Base-by-base conservation (phyloP, 2,113 vertebrate genomes). In the Cichladusa arquata region DNA sequence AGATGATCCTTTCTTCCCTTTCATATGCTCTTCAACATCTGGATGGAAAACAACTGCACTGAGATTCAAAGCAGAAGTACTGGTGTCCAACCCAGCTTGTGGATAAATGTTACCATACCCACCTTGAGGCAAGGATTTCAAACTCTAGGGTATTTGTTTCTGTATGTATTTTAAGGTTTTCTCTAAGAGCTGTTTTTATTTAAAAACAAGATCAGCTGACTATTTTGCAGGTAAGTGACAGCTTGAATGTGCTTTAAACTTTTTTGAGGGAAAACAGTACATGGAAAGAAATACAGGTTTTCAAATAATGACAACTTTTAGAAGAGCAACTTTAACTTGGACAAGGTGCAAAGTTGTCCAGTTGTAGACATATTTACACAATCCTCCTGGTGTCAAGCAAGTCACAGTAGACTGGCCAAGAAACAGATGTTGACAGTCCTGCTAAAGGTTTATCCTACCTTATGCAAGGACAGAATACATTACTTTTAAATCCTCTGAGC, bases 401-500 rank as follows among this genome's bases (percentile, higher is more conserved):
- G 56, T 71, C 54, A 62, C 47, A 77, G 62, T 2, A 66, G 54
- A 44, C 38, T 92, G 24, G 50, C 58, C 47, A 82, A 81, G 23
- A 34, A 89, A 76, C 24, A 57, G 81, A 60, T 40, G 29, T 12
- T 47, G 15, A 66, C 8, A 80, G 82, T 40, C 47, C 38, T 81
- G n/a, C 25, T 70, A 40, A 85, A 90, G 19, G 54, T 44, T 85
- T 86, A 57, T 58, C 47, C 42, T 54, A 58, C 33, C 38, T 81
- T 73, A 85, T 23, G 6, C 19, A 79, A 85, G 24, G 4, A 45
- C 34, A 85, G 31, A 87, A 26, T 16, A 45, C 0, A 1, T 45
- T 38, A 60, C 29, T 95, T 85, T n/a, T 69, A 79, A 73, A 77
- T 48, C 54, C 44, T 69, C 84, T 89, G 67, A 91, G 61, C 22